Evolutionary conservation across 2,113 vertebrate genomes (phyloP).

Genomic region (Rhinogobius similis): DNA sequence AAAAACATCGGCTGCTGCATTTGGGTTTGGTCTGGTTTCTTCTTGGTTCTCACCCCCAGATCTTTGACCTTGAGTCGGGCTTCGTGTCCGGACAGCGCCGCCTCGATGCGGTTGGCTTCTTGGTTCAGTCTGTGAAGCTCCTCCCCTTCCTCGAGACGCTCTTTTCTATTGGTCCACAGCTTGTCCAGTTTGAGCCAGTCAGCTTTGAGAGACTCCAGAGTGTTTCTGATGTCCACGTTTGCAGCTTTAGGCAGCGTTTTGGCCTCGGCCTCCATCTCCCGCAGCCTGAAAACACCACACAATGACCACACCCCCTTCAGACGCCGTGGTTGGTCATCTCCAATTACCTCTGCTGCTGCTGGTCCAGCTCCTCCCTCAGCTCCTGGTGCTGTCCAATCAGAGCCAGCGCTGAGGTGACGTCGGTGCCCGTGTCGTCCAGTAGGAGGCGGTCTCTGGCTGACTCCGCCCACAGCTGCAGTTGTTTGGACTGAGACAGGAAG

Average conservation of each 20-base stretch:
- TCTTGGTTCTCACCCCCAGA: conserved; percentile 75
- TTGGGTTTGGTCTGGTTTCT: too few species aligned
- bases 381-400: conserved; percentile 80
- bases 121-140: conserved; percentile 81
- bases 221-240: conserved; percentile 59
- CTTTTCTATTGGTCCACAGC: conserved; percentile 73
- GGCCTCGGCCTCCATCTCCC: conserved; percentile 66
- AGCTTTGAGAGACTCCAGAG: conserved; percentile 65
- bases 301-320: too few species aligned
- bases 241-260: conserved; percentile 44
- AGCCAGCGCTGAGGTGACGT: conserved; percentile 76
- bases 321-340: too few species aligned
- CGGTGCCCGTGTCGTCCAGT: conserved; percentile 73
- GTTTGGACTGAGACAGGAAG: conserved; percentile 79
- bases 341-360: conserved; percentile 36
- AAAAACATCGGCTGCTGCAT: too few species aligned
- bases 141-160: conserved; percentile 75
- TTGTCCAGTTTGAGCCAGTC: conserved; percentile 72
- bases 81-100: conserved; percentile 81
- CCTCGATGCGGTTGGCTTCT: conserved; percentile 81
- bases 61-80: conserved; percentile 77
- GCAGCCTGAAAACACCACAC: conserved; percentile 53
- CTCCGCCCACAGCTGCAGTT: conserved; percentile 75
- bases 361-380: conserved; percentile 79
- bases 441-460: conserved; percentile 72